Base-by-base conservation (phyloP, 2,888 invertebrate genomes). In the Nephrocerus scutellatus region DNA sequence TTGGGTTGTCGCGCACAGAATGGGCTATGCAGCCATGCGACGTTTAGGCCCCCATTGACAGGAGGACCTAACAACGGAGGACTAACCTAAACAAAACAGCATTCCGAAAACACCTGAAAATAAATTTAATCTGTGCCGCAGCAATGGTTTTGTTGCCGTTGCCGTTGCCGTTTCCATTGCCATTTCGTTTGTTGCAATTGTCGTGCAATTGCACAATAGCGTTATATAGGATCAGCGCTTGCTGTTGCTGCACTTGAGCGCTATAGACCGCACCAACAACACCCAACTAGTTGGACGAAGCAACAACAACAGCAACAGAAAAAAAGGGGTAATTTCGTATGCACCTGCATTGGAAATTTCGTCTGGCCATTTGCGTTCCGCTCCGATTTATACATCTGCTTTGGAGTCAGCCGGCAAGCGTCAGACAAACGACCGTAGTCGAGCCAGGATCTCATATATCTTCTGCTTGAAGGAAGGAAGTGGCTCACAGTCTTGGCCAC, bases 41-140 rank as follows among this genome's bases (percentile, higher is more conserved):
- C 7, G 22, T 22, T 22, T 22, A 8, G 23, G 15, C 8, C 5
- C 25, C 14, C 14, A 25, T 26, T 24, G 13, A 4, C 24, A 36
- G 29, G 29, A 25, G n/a, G 28, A 30, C 31, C 10, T 22, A 30
- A 24, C 39, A 37, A 26, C 33, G n/a, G n/a, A n/a, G n/a, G n/a
- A n/a, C n/a, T n/a, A 18, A 13, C 18, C 8, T 8, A 36, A 44
- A 45, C 43, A 46, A 44, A 46, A 44, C 47, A 48, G 31, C 44
- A 51, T 47, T 48, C 46, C 41, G 46, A 43, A 51, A 47, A 48
- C 47, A 47, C 47, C 49, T 50, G 48, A 46, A 52, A 51, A 49
- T 52, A 51, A 52, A 51, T 52, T 52, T 52, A 51, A 51, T 52
- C 52, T 51, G 45, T 44, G 49, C 45, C 36, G n/a, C 10, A 14